Evolutionary conservation across 2,888 invertebrate genomes (phyloP).

Genomic region (Acrocyrtus sp.): DNA sequence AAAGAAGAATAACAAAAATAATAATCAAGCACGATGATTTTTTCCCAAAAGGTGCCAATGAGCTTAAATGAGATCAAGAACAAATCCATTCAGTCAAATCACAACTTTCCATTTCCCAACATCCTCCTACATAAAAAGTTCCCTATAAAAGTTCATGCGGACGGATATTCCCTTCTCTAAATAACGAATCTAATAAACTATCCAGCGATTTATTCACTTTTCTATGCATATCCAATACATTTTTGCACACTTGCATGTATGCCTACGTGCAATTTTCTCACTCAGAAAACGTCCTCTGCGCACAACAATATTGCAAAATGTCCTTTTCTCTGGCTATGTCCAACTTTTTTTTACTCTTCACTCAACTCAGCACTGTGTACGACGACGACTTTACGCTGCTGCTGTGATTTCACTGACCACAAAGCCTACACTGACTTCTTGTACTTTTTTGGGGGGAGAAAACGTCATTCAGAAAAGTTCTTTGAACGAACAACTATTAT

Average conservation of each 20-base stretch:
- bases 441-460: conserved; percentile 38
- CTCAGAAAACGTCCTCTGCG: background rate
- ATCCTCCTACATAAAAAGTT: background rate
- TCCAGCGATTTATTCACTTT: background rate
- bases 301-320: too few relatives aligned
- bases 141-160: too few relatives aligned
- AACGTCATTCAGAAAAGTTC: conserved; percentile 53
- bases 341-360: too few relatives aligned
- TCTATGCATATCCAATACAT: background rate
- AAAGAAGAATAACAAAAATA: background rate
- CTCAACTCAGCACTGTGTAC: too few relatives aligned
- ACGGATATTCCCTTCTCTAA: background rate
- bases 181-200: background rate
- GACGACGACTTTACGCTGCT: background rate
- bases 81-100: conserved; percentile 7
- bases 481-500: conserved; percentile 31
- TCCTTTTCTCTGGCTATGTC: too few relatives aligned
- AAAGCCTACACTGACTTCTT: conserved; percentile 51
- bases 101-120: background rate
- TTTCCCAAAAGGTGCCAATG: conserved; percentile 17
- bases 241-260: background rate
- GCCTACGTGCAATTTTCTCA: background rate
- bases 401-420: conserved; percentile 55
- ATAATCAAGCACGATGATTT: background rate
- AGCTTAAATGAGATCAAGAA: conserved; percentile 25